Evolutionary conservation across 1,140 invertebrate genomes (phyloP).

Genomic region (Heliconius melpomene): DNA sequence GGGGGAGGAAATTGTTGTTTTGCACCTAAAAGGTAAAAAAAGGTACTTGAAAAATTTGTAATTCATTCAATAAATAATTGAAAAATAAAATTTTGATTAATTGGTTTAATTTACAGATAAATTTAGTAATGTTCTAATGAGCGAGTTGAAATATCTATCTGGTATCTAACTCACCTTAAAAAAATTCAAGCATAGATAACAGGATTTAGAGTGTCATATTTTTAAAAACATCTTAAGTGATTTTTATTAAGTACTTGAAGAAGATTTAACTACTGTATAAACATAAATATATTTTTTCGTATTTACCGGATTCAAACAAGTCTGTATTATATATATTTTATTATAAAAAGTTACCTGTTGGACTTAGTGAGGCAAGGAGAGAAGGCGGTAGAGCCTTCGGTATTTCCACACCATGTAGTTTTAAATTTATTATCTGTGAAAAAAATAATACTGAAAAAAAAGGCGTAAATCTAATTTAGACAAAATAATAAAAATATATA

Average conservation of each 20-base stretch:
- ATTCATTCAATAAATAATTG: not conserved
- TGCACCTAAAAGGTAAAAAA: not conserved
- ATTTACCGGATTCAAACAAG: too few species aligned
- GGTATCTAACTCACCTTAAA: too few species aligned
- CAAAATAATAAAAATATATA: too few species aligned
- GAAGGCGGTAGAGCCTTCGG: conserved; percentile 91
- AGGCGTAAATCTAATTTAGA: not conserved
- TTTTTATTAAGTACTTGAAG: too few species aligned
- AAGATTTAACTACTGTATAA: too few species aligned
- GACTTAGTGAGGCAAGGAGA: conserved; percentile 85
- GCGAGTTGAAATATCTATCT: too few species aligned
- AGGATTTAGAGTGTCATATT: too few species aligned
- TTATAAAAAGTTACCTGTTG: conserved; percentile 70
- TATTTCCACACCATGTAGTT: conserved; percentile 94
- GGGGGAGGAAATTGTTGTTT: conserved; percentile 62
- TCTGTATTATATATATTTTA: not conserved
- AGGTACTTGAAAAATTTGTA: not conserved
- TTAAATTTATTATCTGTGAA: conserved; percentile 90
- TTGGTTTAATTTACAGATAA: too few species aligned
- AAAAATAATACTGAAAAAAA: conserved; percentile 12
- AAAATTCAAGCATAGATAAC: too few species aligned
- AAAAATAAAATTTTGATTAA: too few species aligned
- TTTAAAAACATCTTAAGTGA: too few species aligned
- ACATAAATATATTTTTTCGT: too few species aligned
- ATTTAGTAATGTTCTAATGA: not conserved